Conservation (phyloP, 1,140 invertebrate species). For the Anastrepha ludens region DNA sequence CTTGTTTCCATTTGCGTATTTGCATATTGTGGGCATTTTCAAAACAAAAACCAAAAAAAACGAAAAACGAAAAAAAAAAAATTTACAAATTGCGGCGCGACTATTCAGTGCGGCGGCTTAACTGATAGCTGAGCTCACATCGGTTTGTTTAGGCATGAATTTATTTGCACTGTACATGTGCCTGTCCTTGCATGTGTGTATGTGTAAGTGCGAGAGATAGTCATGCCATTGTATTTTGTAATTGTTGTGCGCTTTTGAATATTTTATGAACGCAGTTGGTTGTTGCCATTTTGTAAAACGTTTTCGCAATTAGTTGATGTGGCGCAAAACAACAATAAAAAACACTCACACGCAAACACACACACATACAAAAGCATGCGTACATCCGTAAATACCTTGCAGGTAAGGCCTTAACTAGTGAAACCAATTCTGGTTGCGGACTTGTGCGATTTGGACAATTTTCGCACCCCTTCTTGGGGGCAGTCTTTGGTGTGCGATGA, state of each 20-base stretch:
- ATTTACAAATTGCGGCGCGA: constrained; percentile 8
- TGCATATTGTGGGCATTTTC: not conserved
- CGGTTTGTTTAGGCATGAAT: constrained; percentile 7
- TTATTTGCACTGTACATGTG: not conserved
- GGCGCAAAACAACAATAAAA: constrained; percentile 17
- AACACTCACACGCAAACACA: not conserved
- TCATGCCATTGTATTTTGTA: constrained; percentile 5
- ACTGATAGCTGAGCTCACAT: constrained; percentile 16
- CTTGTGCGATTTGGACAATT: too few species aligned
- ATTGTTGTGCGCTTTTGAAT: constrained; percentile 45
- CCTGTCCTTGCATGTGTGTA: not conserved
- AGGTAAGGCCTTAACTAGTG: too few species aligned
- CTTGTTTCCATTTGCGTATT: not conserved
- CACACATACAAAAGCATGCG: not conserved
- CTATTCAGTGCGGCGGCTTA: not conserved
- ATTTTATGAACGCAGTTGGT: constrained; percentile 40
- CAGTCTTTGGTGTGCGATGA: too few species aligned
- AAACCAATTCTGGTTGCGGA: too few species aligned
- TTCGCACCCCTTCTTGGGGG: too few species aligned
- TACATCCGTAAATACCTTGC: not conserved
- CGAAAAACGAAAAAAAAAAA: not conserved
- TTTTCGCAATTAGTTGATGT: constrained; percentile 51
- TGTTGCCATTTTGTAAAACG: constrained; percentile 42
- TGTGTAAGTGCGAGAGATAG: not conserved
- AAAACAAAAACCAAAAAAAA: not conserved